A percentile compares a stretch with the other conserved stretches of the same genome.
These are phyloP conservation scores for Pantherophis vulpinus DNA, from an alignment of 2,797 vertebrate species.

Conservation along the genomic window DNA sequence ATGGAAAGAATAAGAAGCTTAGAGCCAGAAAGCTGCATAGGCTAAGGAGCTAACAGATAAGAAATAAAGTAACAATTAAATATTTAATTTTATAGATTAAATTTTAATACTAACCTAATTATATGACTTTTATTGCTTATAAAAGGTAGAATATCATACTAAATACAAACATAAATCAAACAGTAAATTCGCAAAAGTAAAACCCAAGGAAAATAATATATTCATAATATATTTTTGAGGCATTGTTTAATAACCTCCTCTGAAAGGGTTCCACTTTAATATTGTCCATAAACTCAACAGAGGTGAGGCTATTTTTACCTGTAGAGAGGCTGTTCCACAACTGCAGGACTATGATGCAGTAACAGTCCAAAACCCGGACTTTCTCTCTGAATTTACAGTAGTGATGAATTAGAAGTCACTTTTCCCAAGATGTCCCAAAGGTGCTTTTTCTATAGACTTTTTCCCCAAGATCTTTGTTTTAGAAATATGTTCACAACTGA, in stretches of 20 bases:
- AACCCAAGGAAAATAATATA: not conserved
- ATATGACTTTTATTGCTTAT: not conserved
- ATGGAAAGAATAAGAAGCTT: not conserved
- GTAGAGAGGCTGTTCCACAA: not conserved
- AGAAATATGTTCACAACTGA: not conserved
- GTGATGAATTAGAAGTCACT: not conserved
- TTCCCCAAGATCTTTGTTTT: not conserved
- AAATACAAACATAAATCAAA: not conserved
- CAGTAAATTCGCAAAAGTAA: not conserved
- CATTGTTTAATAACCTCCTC: not conserved
- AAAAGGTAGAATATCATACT: not conserved
- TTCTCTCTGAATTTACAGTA: not conserved
- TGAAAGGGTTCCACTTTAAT: not conserved
- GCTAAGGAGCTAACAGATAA: not conserved
- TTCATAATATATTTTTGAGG: not conserved
- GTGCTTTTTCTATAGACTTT: no score
- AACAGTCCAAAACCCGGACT: not conserved
- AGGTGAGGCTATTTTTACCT: not conserved
- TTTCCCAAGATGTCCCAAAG: not conserved
- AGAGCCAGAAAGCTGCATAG: not conserved
- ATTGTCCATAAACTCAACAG: not conserved
- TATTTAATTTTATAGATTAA: not conserved
- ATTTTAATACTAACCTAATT: not conserved
- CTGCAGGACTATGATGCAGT: not conserved
- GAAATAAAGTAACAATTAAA: not conserved